These are phyloP conservation scores for Drosophila atripex DNA, from an alignment of 2,888 invertebrate genomes.

Conservation along the genomic window DNA sequence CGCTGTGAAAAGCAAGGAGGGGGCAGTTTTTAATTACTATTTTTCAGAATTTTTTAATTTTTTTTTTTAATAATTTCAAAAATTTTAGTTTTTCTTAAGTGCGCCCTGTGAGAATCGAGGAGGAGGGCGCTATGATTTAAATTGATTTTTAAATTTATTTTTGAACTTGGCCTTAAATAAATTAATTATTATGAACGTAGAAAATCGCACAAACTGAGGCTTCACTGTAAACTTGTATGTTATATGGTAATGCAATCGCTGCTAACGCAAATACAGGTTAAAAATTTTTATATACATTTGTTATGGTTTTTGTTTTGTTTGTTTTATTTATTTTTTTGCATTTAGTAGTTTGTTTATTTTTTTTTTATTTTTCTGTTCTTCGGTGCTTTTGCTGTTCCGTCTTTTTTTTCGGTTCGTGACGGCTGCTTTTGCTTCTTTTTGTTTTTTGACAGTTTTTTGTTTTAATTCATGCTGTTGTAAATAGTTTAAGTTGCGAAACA, in stretches of 20 bases:
- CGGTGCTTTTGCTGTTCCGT: slow-evolving; percentile 18
- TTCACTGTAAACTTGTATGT: slow-evolving; percentile 3
- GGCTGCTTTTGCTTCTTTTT: slow-evolving; percentile 26
- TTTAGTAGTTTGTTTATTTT: slow-evolving; percentile 2
- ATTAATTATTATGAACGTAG: too few species aligned
- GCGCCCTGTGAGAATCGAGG: too few species aligned
- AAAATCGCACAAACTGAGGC: background rate
- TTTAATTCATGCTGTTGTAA: slow-evolving; percentile 55
- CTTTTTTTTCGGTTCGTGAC: slow-evolving; percentile 9
- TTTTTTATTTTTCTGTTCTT: slow-evolving; percentile 17
- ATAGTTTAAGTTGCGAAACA: slow-evolving; percentile 72
- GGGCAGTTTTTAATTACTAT: too few species aligned
- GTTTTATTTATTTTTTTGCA: background rate
- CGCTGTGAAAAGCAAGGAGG: too few species aligned
- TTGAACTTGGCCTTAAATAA: too few species aligned
- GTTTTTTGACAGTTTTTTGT: slow-evolving; percentile 49
- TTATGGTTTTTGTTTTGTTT: slow-evolving; percentile 1
- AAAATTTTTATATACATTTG: background rate
- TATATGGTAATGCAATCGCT: slow-evolving; percentile 7
- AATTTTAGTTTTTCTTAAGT: too few species aligned
- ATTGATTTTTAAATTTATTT: too few species aligned
- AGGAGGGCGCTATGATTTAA: too few species aligned
- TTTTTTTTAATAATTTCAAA: too few species aligned
- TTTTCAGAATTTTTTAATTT: too few species aligned
- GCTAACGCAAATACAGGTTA: slow-evolving; percentile 1